Conservation (phyloP, 1,140 invertebrate species). For the Papilio polytes region DNA sequence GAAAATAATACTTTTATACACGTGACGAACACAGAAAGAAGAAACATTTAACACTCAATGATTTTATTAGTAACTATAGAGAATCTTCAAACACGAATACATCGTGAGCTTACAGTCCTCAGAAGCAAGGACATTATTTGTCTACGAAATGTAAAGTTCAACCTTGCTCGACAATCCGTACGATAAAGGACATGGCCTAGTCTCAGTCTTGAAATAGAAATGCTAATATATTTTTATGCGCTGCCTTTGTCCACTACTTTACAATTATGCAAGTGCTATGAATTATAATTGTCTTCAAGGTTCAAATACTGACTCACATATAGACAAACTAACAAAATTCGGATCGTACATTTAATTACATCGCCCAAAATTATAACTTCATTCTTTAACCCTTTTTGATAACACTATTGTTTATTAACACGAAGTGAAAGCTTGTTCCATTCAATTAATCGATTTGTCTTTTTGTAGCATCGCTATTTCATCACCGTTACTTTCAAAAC, state of each 20-base stretch:
- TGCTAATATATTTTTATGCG: not conserved
- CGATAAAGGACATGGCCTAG: not conserved
- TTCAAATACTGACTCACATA: not conserved
- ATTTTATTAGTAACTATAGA: not conserved
- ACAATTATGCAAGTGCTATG: not conserved
- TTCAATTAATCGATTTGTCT: constrained; percentile 14
- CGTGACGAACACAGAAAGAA: not conserved
- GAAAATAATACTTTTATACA: no score
- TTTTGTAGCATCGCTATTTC: constrained; percentile 4
- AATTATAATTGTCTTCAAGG: constrained; percentile 1
- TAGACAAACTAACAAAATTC: not conserved
- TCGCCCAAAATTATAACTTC: not conserved
- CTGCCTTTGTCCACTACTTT: not conserved
- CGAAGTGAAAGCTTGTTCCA: constrained; percentile 2
- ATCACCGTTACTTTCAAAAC: not conserved
- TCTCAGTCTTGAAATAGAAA: not conserved
- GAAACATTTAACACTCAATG: not conserved
- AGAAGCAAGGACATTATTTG: not conserved
- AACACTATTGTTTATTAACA: not conserved
- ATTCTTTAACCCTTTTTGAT: not conserved
- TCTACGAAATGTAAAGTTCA: not conserved
- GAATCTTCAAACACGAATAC: not conserved
- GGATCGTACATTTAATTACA: no score
- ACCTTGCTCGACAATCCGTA: not conserved
- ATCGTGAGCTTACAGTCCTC: not conserved